Percentiles rank a stretch among this genome's conserved stretches.
Conservation (phyloP, 2,888 invertebrate species). For the Bhutanitis thaidina region DNA sequence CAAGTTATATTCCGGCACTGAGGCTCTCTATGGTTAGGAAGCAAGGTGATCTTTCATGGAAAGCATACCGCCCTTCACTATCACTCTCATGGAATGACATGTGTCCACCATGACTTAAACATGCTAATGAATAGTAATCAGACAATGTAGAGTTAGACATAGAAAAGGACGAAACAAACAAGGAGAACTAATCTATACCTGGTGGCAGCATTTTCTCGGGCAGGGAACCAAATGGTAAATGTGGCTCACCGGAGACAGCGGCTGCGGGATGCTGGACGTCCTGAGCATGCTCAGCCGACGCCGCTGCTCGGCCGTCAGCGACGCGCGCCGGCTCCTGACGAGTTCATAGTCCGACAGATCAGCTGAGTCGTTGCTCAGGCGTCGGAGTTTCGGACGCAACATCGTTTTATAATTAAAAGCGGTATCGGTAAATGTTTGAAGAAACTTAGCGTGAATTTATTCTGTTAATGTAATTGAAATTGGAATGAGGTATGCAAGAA, state of each 20-base stretch:
- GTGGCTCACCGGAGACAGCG: constrained; percentile 76
- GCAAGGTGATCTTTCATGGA: too few species aligned
- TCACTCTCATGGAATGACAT: too few species aligned
- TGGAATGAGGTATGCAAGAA: too few species aligned
- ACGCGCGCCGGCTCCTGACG: constrained; percentile 71
- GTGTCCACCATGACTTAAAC: too few species aligned
- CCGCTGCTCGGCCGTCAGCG: constrained; percentile 67
- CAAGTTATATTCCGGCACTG: too few species aligned
- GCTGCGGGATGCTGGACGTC: constrained; percentile 57
- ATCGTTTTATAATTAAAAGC: constrained; percentile 31
- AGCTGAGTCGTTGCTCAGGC: constrained; percentile 56
- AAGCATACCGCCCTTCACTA: too few species aligned
- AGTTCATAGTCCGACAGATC: constrained; percentile 57
- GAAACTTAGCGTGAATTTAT: too few species aligned
- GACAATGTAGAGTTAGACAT: too few species aligned
- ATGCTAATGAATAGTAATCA: too few species aligned
- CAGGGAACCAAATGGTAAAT: constrained; percentile 79
- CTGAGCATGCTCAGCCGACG: constrained; percentile 64
- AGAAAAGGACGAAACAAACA: neutral
- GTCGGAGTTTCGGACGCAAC: constrained; percentile 65
- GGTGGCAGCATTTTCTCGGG: constrained; percentile 75
- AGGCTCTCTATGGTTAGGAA: too few species aligned
- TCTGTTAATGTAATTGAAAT: too few species aligned
- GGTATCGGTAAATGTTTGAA: neutral
- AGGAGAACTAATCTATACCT: constrained; percentile 46